A percentile compares a stretch with the other conserved stretches of the same genome.
phyloP scores from a whole-genome alignment of 2,888 invertebrate species.

The Chloroclysta siterata region DNA sequence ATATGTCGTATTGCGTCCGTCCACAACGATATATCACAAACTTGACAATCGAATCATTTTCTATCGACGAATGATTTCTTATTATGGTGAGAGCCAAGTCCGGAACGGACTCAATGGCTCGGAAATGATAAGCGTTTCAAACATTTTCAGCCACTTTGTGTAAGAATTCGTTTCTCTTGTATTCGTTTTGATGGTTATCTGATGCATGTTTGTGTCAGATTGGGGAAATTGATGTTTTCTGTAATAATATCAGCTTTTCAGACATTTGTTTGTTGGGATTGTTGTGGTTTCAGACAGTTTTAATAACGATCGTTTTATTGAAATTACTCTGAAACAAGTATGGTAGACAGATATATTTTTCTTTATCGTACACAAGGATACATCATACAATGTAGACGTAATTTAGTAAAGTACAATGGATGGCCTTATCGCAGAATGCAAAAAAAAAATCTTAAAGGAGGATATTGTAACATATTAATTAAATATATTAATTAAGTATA shows the following conservation, averaged over 20 bases:
- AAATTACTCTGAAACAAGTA: too few relatives aligned
- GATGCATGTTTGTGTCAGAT: constrained; percentile 23
- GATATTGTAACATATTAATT: too few relatives aligned
- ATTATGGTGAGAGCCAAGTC: constrained; percentile 59
- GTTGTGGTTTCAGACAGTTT: too few relatives aligned
- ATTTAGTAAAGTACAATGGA: too few relatives aligned
- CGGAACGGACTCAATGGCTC: constrained; percentile 60
- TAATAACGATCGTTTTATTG: too few relatives aligned
- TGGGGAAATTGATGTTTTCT: constrained; percentile 4
- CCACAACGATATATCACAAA: constrained; percentile 50
- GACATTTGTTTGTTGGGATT: too few relatives aligned
- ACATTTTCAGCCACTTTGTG: constrained; percentile 57
- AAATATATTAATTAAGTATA: too few relatives aligned
- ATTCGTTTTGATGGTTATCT: constrained; percentile 28
- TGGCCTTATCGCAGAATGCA: too few relatives aligned
- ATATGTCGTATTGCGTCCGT: constrained; percentile 39
- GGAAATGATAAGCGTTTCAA: constrained; percentile 69
- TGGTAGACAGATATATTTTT: too few relatives aligned
- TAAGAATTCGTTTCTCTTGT: constrained; percentile 37
- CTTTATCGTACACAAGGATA: too few relatives aligned
- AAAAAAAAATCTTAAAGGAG: too few relatives aligned
- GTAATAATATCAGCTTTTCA: neutral
- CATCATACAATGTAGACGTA: too few relatives aligned
- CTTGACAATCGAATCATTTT: constrained; percentile 59
- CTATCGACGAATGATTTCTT: constrained; percentile 62